Evolutionary conservation across 2,888 invertebrate genomes (phyloP), one percentile per base, ranked within the genome.

Genomic region (Coelogynopora nodosa): DNA sequence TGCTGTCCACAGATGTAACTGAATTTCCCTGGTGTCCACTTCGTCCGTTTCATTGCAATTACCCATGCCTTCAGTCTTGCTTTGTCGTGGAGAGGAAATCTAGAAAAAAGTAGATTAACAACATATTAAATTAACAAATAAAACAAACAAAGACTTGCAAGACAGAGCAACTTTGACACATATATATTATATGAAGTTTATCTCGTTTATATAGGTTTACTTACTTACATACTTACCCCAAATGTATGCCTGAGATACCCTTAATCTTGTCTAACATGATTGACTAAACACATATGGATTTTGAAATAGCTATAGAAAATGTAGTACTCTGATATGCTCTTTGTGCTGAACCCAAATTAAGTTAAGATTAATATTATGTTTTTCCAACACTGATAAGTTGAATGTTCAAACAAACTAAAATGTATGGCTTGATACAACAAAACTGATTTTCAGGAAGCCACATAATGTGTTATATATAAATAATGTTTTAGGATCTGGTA

Each of bases 311-410:
- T 23, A 67, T 67, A 74, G 74, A n/a, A 84, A 49, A 27, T 67
- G 2, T 31, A 10, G 31, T 67, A 82, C 23, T 10, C n/a, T 26
- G 26, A 85, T n/a, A 85, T 13, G 84, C n/a, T 18, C 5, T 85
- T 83, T n/a, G n/a, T 81, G 5, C 26, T 28, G 26, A 23, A 28
- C 5, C 13, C 81, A 26, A 5, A 81, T 5, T 23, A 81, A 5
- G 81, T 81, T 28, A 26, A 90, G 49, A 49, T 5, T 49, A 49
- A 49, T n/a, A n/a, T n/a, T n/a, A n/a, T n/a, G n/a, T n/a, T n/a
- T n/a, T n/a, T n/a, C n/a, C n/a, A n/a, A n/a, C n/a, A n/a, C n/a
- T n/a, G n/a, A n/a, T n/a, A n/a, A n/a, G n/a, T n/a, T n/a, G n/a
- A n/a, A n/a, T n/a, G n/a, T n/a, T n/a, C n/a, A n/a, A n/a, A n/a